Conservation (phyloP, 2,888 invertebrate species). For the Allacma fusca region DNA sequence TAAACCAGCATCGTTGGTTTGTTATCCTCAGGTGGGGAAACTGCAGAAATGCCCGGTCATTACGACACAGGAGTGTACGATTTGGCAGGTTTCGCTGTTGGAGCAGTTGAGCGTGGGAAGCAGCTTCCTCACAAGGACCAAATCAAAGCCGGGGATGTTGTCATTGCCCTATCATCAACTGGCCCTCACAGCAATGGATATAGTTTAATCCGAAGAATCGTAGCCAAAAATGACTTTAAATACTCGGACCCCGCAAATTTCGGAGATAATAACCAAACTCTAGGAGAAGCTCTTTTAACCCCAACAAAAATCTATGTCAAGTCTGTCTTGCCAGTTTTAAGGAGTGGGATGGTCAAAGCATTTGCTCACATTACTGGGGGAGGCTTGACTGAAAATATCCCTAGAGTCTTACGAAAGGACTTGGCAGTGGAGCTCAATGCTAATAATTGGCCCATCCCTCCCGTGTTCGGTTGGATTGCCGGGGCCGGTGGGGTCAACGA, state of each 20-base stretch:
- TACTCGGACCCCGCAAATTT: conserved; percentile 78
- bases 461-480: conserved; percentile 89
- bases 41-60: conserved; percentile 97
- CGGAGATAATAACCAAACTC: conserved; percentile 70
- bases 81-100: conserved; percentile 94
- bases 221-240: conserved; percentile 73
- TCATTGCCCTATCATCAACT: conserved; percentile 86
- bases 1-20: no score
- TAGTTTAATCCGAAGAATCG: conserved; percentile 82
- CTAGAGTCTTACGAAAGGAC: conserved; percentile 77
- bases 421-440: conserved; percentile 76
- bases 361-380: conserved; percentile 96
- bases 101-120: conserved; percentile 81
- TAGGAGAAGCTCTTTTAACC: conserved; percentile 83
- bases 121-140: conserved; percentile 75
- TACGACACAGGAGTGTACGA: conserved; percentile 90
- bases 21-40: conserved; percentile 84
- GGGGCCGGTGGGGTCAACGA: conserved; percentile 75
- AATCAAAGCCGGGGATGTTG: conserved; percentile 77
- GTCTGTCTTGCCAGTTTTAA: conserved; percentile 76
- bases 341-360: conserved; percentile 78
- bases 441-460: conserved; percentile 74
- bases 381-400: conserved; percentile 87
- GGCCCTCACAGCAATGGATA: conserved; percentile 97
- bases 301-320: conserved; percentile 90